Conservation (phyloP, 2,888 invertebrate genomes). For the Opisthograptis luteolata region DNA sequence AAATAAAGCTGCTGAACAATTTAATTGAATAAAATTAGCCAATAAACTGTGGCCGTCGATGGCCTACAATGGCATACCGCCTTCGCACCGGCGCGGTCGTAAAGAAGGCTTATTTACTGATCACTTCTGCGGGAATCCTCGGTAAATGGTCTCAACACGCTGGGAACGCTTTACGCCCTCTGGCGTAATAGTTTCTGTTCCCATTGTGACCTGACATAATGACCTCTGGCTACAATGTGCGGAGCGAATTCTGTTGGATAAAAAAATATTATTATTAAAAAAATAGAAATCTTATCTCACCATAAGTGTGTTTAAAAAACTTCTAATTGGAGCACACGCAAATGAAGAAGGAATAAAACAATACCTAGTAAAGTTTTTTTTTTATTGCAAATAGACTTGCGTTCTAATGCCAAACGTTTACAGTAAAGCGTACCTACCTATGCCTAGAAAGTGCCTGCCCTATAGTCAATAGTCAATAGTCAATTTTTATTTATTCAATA, state of each 20-base stretch:
- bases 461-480: no score
- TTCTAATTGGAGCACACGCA: no score
- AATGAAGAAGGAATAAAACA: no score
- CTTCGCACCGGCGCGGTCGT: constrained; percentile 57
- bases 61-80: constrained; percentile 80
- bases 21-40: constrained; percentile 84
- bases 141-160: constrained; percentile 67
- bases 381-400: no score
- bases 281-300: no score
- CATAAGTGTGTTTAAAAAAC: no score
- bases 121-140: constrained; percentile 67
- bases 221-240: constrained; percentile 38
- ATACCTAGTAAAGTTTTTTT: no score
- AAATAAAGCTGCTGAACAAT: constrained; percentile 65
- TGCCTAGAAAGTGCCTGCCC: no score
- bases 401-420: no score
- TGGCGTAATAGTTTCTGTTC: constrained; percentile 55
- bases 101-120: constrained; percentile 76
- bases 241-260: constrained; percentile 21
- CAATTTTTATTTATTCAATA: no score
- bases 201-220: constrained; percentile 53
- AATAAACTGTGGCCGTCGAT: constrained; percentile 77
- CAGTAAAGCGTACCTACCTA: no score
- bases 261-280: no score
- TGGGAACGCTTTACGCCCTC: constrained; percentile 54